These are phyloP conservation scores for Xenopus laevis DNA, from an alignment of 2,113 vertebrate species.

Conservation along the genomic window DNA sequence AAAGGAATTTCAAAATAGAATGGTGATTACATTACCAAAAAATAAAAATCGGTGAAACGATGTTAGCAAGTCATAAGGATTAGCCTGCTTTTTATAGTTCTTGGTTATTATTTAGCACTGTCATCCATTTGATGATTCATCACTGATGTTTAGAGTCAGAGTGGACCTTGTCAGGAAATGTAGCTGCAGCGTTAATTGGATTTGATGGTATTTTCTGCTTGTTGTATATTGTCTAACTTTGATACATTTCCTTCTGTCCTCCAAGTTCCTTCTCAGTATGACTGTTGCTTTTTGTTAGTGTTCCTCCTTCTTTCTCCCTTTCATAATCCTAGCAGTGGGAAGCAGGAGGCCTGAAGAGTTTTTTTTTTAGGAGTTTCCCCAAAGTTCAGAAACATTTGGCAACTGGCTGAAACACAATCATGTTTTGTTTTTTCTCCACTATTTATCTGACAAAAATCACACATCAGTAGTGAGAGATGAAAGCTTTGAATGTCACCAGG, in stretches of 20 bases:
- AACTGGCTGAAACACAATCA: conserved; percentile 28
- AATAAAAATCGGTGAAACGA: neutral
- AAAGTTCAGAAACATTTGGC: conserved; percentile 37
- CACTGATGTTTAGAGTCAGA: conserved; percentile 31
- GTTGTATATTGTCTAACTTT: conserved; percentile 37
- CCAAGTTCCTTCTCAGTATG: conserved; percentile 39
- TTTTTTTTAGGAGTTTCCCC: conserved; percentile 27
- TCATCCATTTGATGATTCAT: conserved; percentile 35
- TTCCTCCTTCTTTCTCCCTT: conserved; percentile 26
- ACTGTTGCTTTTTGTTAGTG: conserved; percentile 32
- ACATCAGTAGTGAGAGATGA: conserved; percentile 32
- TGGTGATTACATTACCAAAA: too few species aligned
- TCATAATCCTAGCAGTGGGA: conserved; percentile 27
- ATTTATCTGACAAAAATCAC: conserved; percentile 43
- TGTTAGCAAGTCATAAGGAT: neutral
- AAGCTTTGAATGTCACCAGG: conserved; percentile 36
- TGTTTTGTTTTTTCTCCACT: conserved; percentile 29
- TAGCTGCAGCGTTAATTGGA: conserved; percentile 33
- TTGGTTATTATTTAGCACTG: conserved; percentile 11
- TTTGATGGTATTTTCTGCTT: conserved; percentile 39
- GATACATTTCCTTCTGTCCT: conserved; percentile 32
- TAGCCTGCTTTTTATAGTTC: neutral
- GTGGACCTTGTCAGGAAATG: conserved; percentile 32
- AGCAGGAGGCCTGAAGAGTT: conserved; percentile 27
- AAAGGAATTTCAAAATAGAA: too few species aligned